Base-by-base conservation (phyloP, 2,797 vertebrate genomes). In the Poecilia velifera region DNA sequence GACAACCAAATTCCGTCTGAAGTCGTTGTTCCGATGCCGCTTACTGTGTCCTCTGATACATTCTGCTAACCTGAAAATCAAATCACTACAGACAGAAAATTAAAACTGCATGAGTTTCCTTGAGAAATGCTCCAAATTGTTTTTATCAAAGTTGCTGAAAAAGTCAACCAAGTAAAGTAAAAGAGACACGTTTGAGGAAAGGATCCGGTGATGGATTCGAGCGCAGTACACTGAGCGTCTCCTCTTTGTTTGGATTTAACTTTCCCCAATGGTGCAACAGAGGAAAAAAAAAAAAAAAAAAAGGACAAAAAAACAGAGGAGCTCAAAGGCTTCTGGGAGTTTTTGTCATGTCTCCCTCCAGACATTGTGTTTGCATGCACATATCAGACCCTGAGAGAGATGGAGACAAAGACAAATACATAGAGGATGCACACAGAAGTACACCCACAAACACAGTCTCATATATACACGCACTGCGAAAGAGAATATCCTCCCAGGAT, bases 291-390 rank as follows among this genome's bases (percentile, higher is more conserved):
- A 82, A 86, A 81, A 31, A 31, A 31, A 31, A 31, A 74, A 82
- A 86, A 81, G 73, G 90, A 87, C 86, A 85, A 88, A 82, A 78
- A 89, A 92, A 93, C 86, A 88, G 87, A 91, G 84, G 72, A 91
- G 91, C 94, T 95, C 94, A 95, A 95, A 96, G 95, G 94, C 95
- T 95, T 95, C 93, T 92, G 95, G 93, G 95, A 96, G 93, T 94
- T 95, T 95, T 94, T 95, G 95, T 96, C 96, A 96, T 91, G 92
- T 95, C 92, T 96, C 96, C 95, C 95, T 93, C 93, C 86, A 95
- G 96, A 95, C 94, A 90, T 86, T 86, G 90, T 95, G 94, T 96
- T 96, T 95, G 95, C 93, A 94, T 94, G 92, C 91, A 93, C 93
- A 94, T 95, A 95, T 95, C 94, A 95, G 91, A 96, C 92, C 95